phyloP scores from a whole-genome alignment of 2,888 invertebrate species.

The Nomada ferruginata region DNA sequence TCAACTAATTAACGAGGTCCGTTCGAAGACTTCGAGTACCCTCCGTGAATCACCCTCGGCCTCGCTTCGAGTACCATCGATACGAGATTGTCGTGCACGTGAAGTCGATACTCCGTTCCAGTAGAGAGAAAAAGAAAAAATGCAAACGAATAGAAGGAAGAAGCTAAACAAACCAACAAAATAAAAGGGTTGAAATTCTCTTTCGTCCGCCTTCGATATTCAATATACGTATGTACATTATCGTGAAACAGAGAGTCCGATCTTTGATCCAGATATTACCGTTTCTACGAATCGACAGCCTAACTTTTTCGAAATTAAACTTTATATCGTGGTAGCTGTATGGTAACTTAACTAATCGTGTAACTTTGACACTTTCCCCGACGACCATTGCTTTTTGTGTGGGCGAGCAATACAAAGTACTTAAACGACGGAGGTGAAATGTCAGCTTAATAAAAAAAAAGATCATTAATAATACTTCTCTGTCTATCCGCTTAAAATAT shows the following conservation, averaged over 20 bases:
- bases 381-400: constrained; percentile 56
- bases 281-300: constrained; percentile 49
- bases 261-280: constrained; percentile 11
- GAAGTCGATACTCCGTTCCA: constrained; percentile 34
- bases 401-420: constrained; percentile 32
- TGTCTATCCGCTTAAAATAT: constrained; percentile 59
- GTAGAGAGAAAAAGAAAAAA: neutral
- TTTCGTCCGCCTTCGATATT: constrained; percentile 42
- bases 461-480: constrained; percentile 43
- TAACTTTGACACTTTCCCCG: constrained; percentile 62
- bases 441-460: constrained; percentile 31
- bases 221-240: neutral
- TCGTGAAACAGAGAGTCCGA: constrained; percentile 17
- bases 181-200: neutral
- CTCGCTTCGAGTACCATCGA: constrained; percentile 12
- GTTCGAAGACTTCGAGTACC: constrained; percentile 63
- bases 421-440: constrained; percentile 25
- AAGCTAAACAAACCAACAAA: neutral
- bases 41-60: constrained; percentile 28
- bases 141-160: neutral
- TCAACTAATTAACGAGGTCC: constrained; percentile 58
- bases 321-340: constrained; percentile 59
- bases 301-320: constrained; percentile 56
- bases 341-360: constrained; percentile 55
- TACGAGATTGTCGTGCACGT: neutral